Percentiles rank a stretch among this genome's conserved stretches.
phyloP scores from a whole-genome alignment of 1,140 invertebrate genomes.

The Drosophila biarmipes region DNA sequence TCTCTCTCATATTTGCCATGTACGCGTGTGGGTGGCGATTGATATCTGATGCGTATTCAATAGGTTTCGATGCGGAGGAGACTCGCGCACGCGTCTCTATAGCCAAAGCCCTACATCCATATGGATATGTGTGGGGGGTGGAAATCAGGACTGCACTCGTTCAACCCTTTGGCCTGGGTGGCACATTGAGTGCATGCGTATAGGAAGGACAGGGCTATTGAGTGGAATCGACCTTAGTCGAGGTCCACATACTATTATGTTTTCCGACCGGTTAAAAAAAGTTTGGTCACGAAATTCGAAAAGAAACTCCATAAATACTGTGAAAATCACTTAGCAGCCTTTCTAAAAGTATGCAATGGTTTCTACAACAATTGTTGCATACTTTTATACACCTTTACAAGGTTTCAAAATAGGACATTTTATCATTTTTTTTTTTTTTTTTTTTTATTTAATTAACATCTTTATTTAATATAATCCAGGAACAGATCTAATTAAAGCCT shows the following conservation, averaged over 20 bases:
- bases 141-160: slow-evolving; percentile 31
- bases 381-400: background rate
- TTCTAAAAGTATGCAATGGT: background rate
- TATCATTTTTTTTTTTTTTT: too few species aligned
- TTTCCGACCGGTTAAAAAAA: accelerated
- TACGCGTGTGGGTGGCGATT: slow-evolving; percentile 49
- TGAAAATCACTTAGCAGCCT: background rate
- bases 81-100: slow-evolving; percentile 66
- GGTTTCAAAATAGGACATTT: too few species aligned
- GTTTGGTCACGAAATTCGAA: background rate
- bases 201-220: background rate
- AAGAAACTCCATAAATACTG: too few species aligned
- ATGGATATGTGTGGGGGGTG: slow-evolving; percentile 44
- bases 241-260: background rate
- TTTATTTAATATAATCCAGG: too few species aligned
- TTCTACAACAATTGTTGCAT: background rate
- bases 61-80: slow-evolving; percentile 66
- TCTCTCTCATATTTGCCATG: slow-evolving; percentile 4
- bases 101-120: slow-evolving; percentile 15
- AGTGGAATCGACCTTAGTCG: background rate
- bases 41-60: slow-evolving; percentile 84
- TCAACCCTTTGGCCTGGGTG: slow-evolving; percentile 60
- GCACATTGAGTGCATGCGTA: slow-evolving; percentile 6
- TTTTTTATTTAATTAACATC: too few species aligned
- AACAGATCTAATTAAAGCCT: too few species aligned